Evolutionary conservation across 2,797 vertebrate genomes (phyloP), one percentile per base, ranked within the genome.

Genomic region (Bufotes viridis): DNA sequence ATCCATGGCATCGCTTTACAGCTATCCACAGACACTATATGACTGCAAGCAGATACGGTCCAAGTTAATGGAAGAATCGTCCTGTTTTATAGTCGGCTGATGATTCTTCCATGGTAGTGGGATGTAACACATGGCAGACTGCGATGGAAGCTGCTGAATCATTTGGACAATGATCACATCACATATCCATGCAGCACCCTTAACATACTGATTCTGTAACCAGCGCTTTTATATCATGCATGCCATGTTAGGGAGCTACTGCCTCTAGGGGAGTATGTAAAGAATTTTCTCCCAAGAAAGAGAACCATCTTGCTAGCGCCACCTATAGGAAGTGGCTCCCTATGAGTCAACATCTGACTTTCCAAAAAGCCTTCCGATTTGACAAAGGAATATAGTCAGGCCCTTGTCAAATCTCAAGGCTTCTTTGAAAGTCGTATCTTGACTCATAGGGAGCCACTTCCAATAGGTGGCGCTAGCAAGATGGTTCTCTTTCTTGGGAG

Each of bases 1-100:
- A 69, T 72, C 55, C 82, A 67, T 63, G 74, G 51, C 55, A 60
- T 58, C 55, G 60, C 7, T 79, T 58, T 80, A 76, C 22, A 24
- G 75, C 20, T 24, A 78, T n/a, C 49, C 75, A 55, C 14, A 55
- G 75, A 76, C 51, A 8, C 3, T 2, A 53, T 49, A 53, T 55
- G 53, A 53, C 74, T 53, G 49, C 42, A 53, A 14, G 51, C 51
- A 55, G 75, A 55, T 78, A 22, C 22, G 1, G 20, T 51, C 53
- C 18, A n/a, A 8, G 75, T 78, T 24, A 7, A 15, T 78, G 22
- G 75, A 2, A 8, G 51, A 78, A 55, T 78, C 13, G n/a, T 7
- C 51, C 75, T 74, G 7, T 69, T 26, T 29, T 14, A 26, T 11
- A 8, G 63, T 67, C 1, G 9, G 22, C 8, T 24, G n/a, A 12